A percentile compares a stretch with the other conserved stretches of the same genome.
These are phyloP conservation scores for Cryptocephalus primarius DNA, from an alignment of 2,888 invertebrate species.

Conservation along the genomic window DNA sequence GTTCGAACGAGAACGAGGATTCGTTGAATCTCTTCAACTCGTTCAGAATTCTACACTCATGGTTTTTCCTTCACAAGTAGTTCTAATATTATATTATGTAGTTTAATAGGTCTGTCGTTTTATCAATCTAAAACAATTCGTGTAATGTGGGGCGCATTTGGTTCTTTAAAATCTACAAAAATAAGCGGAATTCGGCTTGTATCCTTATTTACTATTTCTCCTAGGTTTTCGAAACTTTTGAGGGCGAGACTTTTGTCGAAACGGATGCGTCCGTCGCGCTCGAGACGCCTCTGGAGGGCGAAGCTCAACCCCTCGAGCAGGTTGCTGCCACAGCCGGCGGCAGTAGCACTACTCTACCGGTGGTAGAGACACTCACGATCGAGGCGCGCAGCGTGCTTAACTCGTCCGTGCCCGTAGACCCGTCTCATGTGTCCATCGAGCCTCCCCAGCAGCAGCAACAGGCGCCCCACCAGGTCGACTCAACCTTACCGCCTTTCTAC, in stretches of 20 bases:
- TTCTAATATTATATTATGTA: too few relatives aligned
- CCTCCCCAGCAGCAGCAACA: conserved; percentile 16
- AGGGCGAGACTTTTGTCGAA: background rate
- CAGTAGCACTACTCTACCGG: conserved; percentile 5
- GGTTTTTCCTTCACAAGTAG: too few relatives aligned
- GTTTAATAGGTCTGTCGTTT: too few relatives aligned
- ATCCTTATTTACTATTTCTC: too few relatives aligned
- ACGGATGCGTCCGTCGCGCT: background rate
- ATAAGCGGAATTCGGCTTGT: too few relatives aligned
- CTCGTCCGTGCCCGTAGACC: conserved; percentile 23
- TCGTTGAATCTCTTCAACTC: too few relatives aligned
- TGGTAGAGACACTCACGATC: conserved; percentile 32
- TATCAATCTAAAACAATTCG: too few relatives aligned
- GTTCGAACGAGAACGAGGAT: too few relatives aligned
- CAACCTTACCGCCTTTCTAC: conserved; percentile 27
- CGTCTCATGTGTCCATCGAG: conserved; percentile 11
- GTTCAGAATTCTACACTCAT: too few relatives aligned
- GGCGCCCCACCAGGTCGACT: conserved; percentile 18
- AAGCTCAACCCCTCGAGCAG: background rate
- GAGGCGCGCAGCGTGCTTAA: conserved; percentile 1
- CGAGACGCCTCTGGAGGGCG: background rate
- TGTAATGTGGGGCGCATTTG: too few relatives aligned
- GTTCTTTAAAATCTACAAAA: too few relatives aligned
- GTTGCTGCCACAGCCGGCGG: background rate
- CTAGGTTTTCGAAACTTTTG: background rate